Conservation (phyloP, 1,140 invertebrate genomes). For the Macrotrachela quadricornifera region DNA sequence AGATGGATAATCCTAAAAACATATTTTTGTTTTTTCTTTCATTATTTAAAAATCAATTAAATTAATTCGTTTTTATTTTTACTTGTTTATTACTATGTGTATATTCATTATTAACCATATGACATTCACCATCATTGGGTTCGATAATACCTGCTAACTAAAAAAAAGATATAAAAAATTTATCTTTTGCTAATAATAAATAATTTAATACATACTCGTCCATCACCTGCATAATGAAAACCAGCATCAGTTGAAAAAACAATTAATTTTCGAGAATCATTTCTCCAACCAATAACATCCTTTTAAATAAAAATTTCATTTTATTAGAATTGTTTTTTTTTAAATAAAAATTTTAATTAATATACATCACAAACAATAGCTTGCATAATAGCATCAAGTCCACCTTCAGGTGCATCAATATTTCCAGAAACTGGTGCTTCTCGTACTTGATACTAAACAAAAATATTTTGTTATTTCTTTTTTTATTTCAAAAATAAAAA, state of each 20-base stretch:
- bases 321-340: background rate
- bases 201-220: constrained; percentile 41
- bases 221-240: constrained; percentile 92
- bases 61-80: no score
- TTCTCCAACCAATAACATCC: constrained; percentile 50
- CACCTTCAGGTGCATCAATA: constrained; percentile 86
- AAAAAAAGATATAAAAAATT: no score
- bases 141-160: constrained; percentile 63
- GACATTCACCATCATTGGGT: constrained; percentile 75
- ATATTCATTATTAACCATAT: constrained; percentile 42
- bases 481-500: no score
- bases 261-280: constrained; percentile 67
- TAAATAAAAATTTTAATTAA: background rate
- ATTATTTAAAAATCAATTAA: no score
- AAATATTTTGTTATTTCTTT: no score
- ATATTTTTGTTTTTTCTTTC: no score
- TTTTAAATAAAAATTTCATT: constrained; percentile 6
- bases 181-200: no score
- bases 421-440: constrained; percentile 63
- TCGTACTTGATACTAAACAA: constrained; percentile 14
- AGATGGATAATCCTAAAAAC: constrained; percentile 63
- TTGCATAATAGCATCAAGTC: constrained; percentile 98
- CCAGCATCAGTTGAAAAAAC: constrained; percentile 93
- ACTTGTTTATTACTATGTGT: background rate
- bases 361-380: constrained; percentile 59